Conservation (phyloP, 2,797 vertebrate genomes). For the Sciaenops ocellatus region DNA sequence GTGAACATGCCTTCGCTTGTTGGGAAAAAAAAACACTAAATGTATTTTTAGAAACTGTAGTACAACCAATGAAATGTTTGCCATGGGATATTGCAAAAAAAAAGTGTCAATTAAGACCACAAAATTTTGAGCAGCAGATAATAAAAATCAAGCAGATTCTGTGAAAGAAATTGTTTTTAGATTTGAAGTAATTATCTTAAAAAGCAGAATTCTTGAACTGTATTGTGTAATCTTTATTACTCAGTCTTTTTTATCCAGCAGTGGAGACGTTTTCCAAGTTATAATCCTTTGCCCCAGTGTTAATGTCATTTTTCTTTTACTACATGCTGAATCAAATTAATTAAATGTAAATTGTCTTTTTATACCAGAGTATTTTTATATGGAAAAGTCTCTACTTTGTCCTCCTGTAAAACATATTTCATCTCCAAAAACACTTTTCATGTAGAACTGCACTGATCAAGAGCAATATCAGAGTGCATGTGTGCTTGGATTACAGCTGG, state of each 20-base stretch:
- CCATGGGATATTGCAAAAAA: not conserved
- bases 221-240: not conserved
- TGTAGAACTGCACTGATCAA: not conserved
- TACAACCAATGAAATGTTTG: too few species aligned
- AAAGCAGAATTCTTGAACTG: not conserved
- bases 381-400: not conserved
- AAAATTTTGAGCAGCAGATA: not conserved
- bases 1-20: not conserved
- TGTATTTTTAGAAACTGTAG: not conserved
- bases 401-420: not conserved
- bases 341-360: too few species aligned
- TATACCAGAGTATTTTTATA: not conserved
- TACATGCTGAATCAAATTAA: not conserved
- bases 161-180: not conserved
- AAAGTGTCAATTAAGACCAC: not conserved
- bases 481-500: not conserved
- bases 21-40: not conserved
- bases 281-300: not conserved
- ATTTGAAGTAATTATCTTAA: not conserved
- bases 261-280: not conserved
- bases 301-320: not conserved
- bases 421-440: too few species aligned
- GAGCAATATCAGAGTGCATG: not conserved
- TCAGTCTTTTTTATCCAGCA: not conserved
- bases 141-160: not conserved